Conservation (phyloP, 2,888 invertebrate species). For the Watsonalla cultraria region DNA sequence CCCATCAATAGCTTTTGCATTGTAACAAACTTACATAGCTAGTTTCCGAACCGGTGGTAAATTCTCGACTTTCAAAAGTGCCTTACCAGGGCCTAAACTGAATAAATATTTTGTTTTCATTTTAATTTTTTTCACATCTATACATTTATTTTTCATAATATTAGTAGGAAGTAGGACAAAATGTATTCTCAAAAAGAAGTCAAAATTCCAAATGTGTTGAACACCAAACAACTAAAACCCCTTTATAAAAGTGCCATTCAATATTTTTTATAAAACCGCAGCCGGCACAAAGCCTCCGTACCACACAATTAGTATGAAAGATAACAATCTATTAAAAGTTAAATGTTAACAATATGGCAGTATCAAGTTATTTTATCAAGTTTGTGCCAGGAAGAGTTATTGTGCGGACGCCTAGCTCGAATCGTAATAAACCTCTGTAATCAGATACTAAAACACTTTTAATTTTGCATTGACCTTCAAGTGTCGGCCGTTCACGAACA, state of each 20-base stretch:
- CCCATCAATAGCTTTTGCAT: no score
- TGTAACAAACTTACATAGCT: no score
- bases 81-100: no score
- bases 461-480: constrained; percentile 72
- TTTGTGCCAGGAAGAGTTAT: constrained; percentile 51
- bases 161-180: no score
- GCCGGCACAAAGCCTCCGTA: background rate
- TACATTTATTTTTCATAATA: no score
- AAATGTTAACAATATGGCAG: constrained; percentile 2
- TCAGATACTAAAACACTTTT: constrained; percentile 75
- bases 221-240: background rate
- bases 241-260: background rate
- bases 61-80: no score
- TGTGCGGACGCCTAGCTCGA: constrained; percentile 40
- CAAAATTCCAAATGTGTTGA: background rate
- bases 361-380: constrained; percentile 3
- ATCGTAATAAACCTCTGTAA: constrained; percentile 63
- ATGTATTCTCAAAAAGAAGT: no score
- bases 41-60: no score
- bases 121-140: no score
- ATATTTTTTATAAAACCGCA: background rate
- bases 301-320: background rate
- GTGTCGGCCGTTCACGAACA: constrained; percentile 65
- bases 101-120: no score
- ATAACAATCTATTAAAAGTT: constrained; percentile 5